Evolutionary conservation across 2,113 vertebrate genomes (phyloP).

Genomic region (Sterrhoptilus dennistouni): DNA sequence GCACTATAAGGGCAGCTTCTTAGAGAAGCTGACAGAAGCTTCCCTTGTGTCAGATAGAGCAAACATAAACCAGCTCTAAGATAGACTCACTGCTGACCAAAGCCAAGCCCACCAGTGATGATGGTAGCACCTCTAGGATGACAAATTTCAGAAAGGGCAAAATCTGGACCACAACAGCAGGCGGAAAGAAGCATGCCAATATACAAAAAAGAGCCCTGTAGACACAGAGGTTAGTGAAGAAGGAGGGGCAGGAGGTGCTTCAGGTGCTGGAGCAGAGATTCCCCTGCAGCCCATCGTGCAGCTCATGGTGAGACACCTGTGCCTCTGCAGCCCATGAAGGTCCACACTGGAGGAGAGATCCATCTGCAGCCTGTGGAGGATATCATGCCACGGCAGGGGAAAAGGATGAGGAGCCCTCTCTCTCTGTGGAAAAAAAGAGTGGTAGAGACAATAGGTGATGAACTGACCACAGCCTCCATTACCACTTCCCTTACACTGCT

Average conservation of each 20-base stretch:
- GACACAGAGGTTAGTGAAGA: too few species aligned
- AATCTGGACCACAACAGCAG: not conserved
- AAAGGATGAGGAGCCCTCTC: not conserved
- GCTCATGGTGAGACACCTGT: not conserved
- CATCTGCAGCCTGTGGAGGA: not conserved
- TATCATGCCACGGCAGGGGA: not conserved
- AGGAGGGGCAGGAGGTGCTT: not conserved
- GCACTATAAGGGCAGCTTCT: not conserved
- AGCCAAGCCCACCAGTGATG: not conserved
- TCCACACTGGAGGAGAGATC: not conserved
- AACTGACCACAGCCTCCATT: not conserved
- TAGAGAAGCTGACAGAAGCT: not conserved
- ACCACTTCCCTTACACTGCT: not conserved
- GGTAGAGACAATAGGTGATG: rapidly evolving
- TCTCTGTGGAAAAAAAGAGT: not conserved
- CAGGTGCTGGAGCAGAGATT: not conserved
- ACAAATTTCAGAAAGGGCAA: not conserved
- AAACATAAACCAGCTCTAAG: not conserved
- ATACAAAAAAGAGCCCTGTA: not conserved
- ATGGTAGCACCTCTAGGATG: not conserved
- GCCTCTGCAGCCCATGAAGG: not conserved
- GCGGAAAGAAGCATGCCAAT: not conserved
- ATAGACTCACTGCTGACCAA: not conserved
- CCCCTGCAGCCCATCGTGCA: not conserved
- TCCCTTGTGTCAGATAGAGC: rapidly evolving